phyloP scores from a whole-genome alignment of 2,888 invertebrate species.

The Apomyelois bistriatella region DNA sequence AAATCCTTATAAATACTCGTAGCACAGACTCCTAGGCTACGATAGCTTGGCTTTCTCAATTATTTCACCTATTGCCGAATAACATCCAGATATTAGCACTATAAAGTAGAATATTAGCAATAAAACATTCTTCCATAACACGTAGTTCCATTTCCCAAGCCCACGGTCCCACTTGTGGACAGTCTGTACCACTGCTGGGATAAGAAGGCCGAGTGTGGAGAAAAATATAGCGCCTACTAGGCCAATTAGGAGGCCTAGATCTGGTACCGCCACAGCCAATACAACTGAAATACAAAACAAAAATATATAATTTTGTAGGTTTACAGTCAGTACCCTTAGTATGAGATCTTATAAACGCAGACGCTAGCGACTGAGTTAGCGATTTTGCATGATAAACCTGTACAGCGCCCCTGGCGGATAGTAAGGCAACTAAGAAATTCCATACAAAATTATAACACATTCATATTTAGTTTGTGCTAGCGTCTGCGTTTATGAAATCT shows the following conservation, averaged over 20 bases:
- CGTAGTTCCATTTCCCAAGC: constrained; percentile 82
- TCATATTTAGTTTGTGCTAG: too few species aligned
- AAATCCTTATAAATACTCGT: too few species aligned
- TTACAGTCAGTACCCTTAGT: too few species aligned
- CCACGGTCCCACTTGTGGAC: constrained; percentile 84
- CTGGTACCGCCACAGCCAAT: constrained; percentile 85
- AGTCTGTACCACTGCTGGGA: constrained; percentile 87
- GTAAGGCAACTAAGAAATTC: too few species aligned
- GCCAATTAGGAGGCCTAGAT: constrained; percentile 76
- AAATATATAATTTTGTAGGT: not conserved
- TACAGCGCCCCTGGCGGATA: too few species aligned
- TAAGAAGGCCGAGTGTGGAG: constrained; percentile 84
- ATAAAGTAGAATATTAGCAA: constrained; percentile 52
- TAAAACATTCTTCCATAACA: constrained; percentile 82
- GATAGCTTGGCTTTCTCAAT: not conserved
- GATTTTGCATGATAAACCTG: too few species aligned
- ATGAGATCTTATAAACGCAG: too few species aligned
- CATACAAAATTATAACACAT: too few species aligned
- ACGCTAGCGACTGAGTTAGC: too few species aligned
- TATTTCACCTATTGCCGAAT: constrained; percentile 48
- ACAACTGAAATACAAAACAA: constrained; percentile 29
- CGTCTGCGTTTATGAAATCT: too few species aligned
- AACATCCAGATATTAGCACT: constrained; percentile 59
- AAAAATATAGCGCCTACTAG: not conserved
- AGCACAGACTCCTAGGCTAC: too few species aligned